These are phyloP conservation scores for Vidua chalybeata DNA, from an alignment of 2,113 vertebrate genomes.

Conservation along the genomic window DNA sequence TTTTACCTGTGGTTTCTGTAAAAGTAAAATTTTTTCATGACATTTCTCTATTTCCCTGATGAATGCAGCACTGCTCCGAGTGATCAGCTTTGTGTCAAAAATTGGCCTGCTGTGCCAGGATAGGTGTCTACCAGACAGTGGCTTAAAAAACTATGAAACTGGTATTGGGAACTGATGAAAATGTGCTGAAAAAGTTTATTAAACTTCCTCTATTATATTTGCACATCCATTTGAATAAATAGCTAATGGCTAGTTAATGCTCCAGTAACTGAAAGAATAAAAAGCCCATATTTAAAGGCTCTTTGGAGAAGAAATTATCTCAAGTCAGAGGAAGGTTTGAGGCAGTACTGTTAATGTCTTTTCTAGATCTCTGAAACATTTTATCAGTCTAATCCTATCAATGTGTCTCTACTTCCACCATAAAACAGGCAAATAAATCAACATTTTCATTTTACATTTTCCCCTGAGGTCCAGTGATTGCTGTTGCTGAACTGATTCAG, in stretches of 20 bases:
- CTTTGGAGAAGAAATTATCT: constrained; percentile 11
- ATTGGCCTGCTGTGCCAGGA: too few relatives aligned
- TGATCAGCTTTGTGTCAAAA: not conserved
- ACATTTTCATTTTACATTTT: constrained; percentile 21
- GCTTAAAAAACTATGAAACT: not conserved
- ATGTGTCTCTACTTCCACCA: constrained; percentile 2
- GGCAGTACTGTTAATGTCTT: not conserved
- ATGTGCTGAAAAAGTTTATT: not conserved
- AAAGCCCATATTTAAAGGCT: not conserved
- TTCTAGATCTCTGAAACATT: constrained; percentile 14
- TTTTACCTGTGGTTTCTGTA: not conserved
- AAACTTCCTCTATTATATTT: not conserved
- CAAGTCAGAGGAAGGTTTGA: not conserved
- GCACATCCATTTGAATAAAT: not conserved
- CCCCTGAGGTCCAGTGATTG: constrained; percentile 22
- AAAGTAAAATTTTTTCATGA: not conserved
- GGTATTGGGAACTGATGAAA: not conserved
- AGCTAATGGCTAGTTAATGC: not conserved
- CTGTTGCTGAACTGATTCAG: constrained; percentile 41
- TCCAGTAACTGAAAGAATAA: not conserved
- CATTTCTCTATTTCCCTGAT: not conserved
- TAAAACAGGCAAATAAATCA: constrained; percentile 53
- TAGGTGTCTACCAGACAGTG: not conserved
- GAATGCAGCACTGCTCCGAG: not conserved
- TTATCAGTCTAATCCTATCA: constrained; percentile 33